Percentiles rank a stretch among this genome's conserved stretches.
These are phyloP conservation scores for Ochropleura leucogaster DNA, from an alignment of 2,888 invertebrate species.

Conservation along the genomic window DNA sequence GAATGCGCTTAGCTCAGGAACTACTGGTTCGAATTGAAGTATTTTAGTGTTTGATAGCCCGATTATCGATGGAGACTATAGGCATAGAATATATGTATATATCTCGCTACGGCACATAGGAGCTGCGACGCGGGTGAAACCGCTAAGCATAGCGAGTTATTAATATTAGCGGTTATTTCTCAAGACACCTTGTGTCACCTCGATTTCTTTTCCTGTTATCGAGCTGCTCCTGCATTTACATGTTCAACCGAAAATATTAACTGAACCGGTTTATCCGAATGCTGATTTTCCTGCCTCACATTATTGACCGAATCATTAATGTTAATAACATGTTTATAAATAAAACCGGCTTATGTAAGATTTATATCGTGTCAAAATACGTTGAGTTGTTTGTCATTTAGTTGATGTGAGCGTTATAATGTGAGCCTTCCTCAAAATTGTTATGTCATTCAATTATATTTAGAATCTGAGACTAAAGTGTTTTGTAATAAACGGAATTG, in stretches of 20 bases:
- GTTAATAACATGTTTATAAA: slow-evolving; percentile 63
- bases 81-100: too few relatives aligned
- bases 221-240: slow-evolving; percentile 66
- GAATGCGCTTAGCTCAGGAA: too few relatives aligned
- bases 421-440: slow-evolving; percentile 34
- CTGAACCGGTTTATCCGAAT: slow-evolving; percentile 66
- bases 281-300: slow-evolving; percentile 68
- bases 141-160: slow-evolving; percentile 16
- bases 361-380: slow-evolving; percentile 51
- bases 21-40: too few relatives aligned
- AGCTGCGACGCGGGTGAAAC: too few relatives aligned
- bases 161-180: slow-evolving; percentile 62
- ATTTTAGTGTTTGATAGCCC: too few relatives aligned
- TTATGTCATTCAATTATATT: slow-evolving; percentile 44
- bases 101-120: too few relatives aligned
- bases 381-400: slow-evolving; percentile 48
- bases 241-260: slow-evolving; percentile 65
- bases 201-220: slow-evolving; percentile 80
- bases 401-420: slow-evolving; percentile 40
- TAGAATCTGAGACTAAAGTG: slow-evolving; percentile 19
- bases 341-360: slow-evolving; percentile 61
- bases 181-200: slow-evolving; percentile 66
- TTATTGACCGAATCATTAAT: slow-evolving; percentile 66
- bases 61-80: too few relatives aligned
- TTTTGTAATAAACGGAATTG: slow-evolving; percentile 26